These are phyloP conservation scores for Megastigmus dorsalis DNA, from an alignment of 2,888 invertebrate genomes.

Conservation along the genomic window DNA sequence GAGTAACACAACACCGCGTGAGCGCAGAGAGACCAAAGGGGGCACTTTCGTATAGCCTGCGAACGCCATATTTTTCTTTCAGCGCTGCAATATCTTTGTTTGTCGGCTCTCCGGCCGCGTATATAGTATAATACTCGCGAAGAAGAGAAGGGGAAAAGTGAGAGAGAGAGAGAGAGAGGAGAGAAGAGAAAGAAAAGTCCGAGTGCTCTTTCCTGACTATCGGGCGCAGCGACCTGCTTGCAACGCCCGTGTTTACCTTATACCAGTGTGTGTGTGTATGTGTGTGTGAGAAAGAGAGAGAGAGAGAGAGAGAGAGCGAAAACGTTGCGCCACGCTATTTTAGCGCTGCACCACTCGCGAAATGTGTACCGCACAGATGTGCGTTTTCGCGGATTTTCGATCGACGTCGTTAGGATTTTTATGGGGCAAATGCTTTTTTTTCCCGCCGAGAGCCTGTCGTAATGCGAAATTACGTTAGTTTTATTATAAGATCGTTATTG, in stretches of 20 bases:
- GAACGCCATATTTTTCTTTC: background rate
- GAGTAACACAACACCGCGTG: no score
- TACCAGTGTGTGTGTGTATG: background rate
- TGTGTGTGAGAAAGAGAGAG: no score
- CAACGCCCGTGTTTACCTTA: background rate
- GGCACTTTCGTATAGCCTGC: background rate
- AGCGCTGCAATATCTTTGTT: slow-evolving; percentile 28
- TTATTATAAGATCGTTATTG: no score
- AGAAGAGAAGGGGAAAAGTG: background rate
- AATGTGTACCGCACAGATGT: no score
- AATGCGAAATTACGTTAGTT: no score
- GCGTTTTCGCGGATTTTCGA: slow-evolving; percentile 16
- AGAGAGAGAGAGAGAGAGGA: background rate
- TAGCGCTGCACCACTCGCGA: no score
- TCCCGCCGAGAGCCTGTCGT: no score
- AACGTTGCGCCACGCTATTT: slow-evolving; percentile 28
- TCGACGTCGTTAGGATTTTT: no score
- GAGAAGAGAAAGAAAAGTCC: slow-evolving; percentile 36
- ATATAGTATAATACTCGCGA: no score
- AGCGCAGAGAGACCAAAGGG: no score
- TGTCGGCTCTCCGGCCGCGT: background rate
- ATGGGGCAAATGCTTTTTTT: no score
- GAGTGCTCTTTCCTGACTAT: slow-evolving; percentile 27
- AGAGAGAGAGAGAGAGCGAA: background rate
- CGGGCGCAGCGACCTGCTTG: slow-evolving; percentile 49